Conservation (phyloP, 2,797 vertebrate species). For the Cephalopachus bancanus region DNA sequence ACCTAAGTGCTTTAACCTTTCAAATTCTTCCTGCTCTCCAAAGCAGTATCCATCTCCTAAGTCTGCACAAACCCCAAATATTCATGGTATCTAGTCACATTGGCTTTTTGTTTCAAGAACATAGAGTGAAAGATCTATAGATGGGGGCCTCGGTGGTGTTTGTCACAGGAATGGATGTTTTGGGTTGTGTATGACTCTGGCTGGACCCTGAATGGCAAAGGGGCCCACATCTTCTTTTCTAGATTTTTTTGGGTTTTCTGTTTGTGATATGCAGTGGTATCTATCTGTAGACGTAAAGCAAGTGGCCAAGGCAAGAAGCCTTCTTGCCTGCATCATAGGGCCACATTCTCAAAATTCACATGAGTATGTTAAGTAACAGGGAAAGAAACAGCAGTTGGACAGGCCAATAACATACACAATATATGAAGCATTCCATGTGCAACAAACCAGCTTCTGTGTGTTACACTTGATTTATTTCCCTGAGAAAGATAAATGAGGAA, state of each 20-base stretch:
- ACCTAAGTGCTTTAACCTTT: not conserved
- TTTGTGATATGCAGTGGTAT: not conserved
- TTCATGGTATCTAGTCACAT: not conserved
- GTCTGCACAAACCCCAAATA: not conserved
- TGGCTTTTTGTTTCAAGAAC: not conserved
- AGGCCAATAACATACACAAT: not conserved
- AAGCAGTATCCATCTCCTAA: not conserved
- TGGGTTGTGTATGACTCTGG: not conserved
- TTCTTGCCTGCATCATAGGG: not conserved
- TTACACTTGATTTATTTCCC: not conserved
- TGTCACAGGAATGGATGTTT: not conserved
- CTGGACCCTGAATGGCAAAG: not conserved
- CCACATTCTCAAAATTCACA: not conserved
- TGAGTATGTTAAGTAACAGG: not conserved
- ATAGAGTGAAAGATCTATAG: not conserved
- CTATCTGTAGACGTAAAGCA: not conserved
- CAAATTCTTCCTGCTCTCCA: not conserved
- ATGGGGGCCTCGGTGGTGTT: not conserved
- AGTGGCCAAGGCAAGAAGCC: not conserved
- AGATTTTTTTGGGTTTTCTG: not conserved
- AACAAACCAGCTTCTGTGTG: not conserved
- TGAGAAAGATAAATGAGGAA: not conserved
- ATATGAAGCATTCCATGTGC: not conserved
- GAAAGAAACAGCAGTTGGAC: not conserved
- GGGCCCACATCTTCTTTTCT: not conserved